Conservation (phyloP, 2,113 vertebrate species). For the Coreoperca whiteheadi region DNA sequence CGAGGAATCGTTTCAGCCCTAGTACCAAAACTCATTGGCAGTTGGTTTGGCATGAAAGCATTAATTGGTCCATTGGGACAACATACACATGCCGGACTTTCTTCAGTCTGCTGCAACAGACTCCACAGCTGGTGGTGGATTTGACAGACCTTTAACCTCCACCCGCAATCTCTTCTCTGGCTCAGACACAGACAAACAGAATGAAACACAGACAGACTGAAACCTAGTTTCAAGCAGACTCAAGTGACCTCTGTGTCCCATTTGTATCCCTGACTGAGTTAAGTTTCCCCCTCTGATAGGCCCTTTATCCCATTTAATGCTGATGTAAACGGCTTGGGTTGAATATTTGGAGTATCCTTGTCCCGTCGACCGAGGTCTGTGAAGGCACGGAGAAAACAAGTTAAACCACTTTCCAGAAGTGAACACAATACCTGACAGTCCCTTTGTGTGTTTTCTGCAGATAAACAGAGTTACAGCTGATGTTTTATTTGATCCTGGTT, state of each 20-base stretch:
- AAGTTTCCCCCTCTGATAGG: conserved; percentile 25
- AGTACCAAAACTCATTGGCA: no score
- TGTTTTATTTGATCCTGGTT: conserved; percentile 6
- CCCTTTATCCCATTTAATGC: conserved; percentile 32
- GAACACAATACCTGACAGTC: conserved; percentile 16
- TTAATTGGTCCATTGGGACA: conserved; percentile 37
- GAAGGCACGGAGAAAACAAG: conserved; percentile 9
- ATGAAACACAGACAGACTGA: conserved; percentile 1
- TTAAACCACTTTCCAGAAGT: conserved; percentile 33
- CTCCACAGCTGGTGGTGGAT: conserved; percentile 46
- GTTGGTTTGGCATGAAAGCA: conserved; percentile 46
- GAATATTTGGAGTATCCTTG: conserved; percentile 7
- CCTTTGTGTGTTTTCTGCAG: conserved; percentile 7
- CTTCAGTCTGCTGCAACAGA: conserved; percentile 22
- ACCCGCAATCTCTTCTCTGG: conserved; percentile 21
- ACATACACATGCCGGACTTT: neutral
- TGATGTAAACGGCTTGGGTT: conserved; percentile 22
- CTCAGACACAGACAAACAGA: conserved; percentile 34
- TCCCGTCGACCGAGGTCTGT: neutral
- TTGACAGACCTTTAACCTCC: conserved; percentile 49
- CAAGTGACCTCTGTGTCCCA: conserved; percentile 22
- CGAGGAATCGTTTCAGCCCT: no score
- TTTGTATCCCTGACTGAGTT: conserved; percentile 32
- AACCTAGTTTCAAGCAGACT: conserved; percentile 23
- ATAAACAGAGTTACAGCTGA: conserved; percentile 1